phyloP scores from a whole-genome alignment of 1,140 invertebrate genomes.

The Drosophila tsacasi region DNA sequence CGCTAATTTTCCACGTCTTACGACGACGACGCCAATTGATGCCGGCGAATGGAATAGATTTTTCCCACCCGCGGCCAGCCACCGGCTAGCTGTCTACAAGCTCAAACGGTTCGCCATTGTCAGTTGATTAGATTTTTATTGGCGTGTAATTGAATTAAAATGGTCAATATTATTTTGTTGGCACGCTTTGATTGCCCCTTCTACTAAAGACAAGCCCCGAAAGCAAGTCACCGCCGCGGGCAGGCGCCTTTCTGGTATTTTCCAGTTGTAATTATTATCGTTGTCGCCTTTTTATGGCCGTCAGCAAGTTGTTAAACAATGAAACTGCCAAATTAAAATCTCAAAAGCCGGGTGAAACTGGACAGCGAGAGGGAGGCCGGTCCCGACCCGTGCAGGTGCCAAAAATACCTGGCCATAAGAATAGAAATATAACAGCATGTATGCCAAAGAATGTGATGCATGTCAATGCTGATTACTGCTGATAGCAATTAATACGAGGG shows the following conservation, averaged over 20 bases:
- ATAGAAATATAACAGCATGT: constrained; percentile 8
- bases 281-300: constrained; percentile 32
- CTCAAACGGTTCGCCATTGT: constrained; percentile 41
- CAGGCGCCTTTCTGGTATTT: constrained; percentile 72
- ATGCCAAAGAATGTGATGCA: constrained; percentile 25
- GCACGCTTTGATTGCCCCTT: constrained; percentile 68
- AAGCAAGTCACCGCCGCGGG: constrained; percentile 38
- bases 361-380: constrained; percentile 37
- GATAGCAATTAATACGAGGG: constrained; percentile 12
- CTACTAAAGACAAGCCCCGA: constrained; percentile 40
- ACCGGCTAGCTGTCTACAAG: background rate
- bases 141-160: constrained; percentile 78
- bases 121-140: constrained; percentile 77
- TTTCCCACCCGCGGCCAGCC: constrained; percentile 1
- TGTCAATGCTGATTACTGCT: constrained; percentile 34
- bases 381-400: background rate
- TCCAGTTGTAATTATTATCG: constrained; percentile 77
- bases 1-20: constrained; percentile 48
- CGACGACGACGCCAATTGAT: constrained; percentile 23
- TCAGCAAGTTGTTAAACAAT: constrained; percentile 21
- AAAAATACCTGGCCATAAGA: constrained; percentile 10
- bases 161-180: constrained; percentile 71
- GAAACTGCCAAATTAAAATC: constrained; percentile 6
- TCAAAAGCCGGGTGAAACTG: too few species aligned
- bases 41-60: background rate